phyloP scores from a whole-genome alignment of 30 jellyfish, hydroid and myxozoan species.

The Phacellophora camtschatica region DNA sequence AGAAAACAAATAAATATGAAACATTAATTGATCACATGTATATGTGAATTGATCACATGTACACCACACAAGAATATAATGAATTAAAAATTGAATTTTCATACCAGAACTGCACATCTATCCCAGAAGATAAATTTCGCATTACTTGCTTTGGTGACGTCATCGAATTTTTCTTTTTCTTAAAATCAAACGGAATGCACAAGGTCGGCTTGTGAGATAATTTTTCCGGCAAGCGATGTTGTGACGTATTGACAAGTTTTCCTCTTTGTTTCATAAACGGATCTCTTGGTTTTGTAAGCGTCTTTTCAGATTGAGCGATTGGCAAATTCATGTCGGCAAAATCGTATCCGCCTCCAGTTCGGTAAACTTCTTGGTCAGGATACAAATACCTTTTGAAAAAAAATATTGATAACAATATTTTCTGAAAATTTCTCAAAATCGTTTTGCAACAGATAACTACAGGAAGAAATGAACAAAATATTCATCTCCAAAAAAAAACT shows the following conservation, averaged over 20 bases:
- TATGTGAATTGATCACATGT: no score
- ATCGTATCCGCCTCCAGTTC: conserved; percentile 65
- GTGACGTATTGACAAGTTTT: conserved; percentile 26
- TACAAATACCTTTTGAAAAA: conserved; percentile 11
- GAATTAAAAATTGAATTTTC: no score
- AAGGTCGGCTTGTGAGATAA: background rate
- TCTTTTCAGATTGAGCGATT: conserved; percentile 21
- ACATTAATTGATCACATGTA: no score
- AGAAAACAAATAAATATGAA: no score
- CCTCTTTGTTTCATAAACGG: conserved; percentile 43
- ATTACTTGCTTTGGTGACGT: background rate
- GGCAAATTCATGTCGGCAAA: conserved; percentile 42
- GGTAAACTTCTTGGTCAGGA: conserved; percentile 70
- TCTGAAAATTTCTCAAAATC: no score
- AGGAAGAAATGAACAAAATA: no score
- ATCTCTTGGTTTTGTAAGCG: conserved; percentile 24
- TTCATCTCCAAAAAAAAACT: no score
- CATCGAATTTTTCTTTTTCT: background rate
- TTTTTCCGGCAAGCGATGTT: conserved; percentile 41
- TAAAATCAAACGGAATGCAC: background rate
- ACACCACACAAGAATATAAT: no score
- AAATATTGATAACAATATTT: no score
- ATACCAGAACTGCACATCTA: no score
- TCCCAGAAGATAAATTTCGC: background rate
- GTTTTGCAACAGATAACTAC: no score